These are phyloP conservation scores for Ecliptopera silaceata DNA, from an alignment of 2,888 invertebrate species.

Conservation along the genomic window DNA sequence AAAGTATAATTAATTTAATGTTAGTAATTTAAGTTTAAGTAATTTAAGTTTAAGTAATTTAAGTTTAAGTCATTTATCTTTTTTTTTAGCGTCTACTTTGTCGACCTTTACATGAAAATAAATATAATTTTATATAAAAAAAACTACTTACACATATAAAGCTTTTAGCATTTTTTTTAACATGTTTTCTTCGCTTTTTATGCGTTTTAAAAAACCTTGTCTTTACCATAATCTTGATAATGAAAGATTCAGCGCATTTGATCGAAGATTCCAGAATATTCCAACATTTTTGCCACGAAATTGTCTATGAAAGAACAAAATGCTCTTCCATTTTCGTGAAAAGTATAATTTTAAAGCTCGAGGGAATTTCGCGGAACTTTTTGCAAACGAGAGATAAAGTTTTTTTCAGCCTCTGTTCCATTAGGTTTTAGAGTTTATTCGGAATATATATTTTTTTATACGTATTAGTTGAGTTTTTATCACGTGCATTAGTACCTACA, in stretches of 20 bases:
- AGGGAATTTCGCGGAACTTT: not conserved
- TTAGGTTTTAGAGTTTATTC: not conserved
- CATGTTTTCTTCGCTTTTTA: not conserved
- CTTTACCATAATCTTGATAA: slow-evolving; percentile 17
- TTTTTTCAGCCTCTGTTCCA: not conserved
- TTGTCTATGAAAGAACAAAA: not conserved
- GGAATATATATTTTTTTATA: too few species aligned
- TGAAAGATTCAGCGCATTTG: slow-evolving; percentile 9
- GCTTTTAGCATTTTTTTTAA: not conserved
- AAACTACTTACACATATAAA: not conserved
- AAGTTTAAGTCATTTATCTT: too few species aligned
- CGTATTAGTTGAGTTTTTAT: too few species aligned
- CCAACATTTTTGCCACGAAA: slow-evolving; percentile 1
- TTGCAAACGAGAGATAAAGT: not conserved
- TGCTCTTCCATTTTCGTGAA: not conserved
- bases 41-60: too few species aligned
- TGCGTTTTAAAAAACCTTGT: slow-evolving; percentile 10
- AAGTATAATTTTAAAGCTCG: not conserved
- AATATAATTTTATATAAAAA: too few species aligned
- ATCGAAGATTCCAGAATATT: slow-evolving; percentile 16
- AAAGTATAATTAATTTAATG: too few species aligned
- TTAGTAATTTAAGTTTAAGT: too few species aligned
- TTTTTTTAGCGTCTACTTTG: too few species aligned
- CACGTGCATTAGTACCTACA: too few species aligned
- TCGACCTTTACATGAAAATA: too few species aligned